Evolutionary conservation across 2,888 invertebrate genomes (phyloP), one percentile per base, ranked within the genome.

Genomic region (Tethea ocularis): DNA sequence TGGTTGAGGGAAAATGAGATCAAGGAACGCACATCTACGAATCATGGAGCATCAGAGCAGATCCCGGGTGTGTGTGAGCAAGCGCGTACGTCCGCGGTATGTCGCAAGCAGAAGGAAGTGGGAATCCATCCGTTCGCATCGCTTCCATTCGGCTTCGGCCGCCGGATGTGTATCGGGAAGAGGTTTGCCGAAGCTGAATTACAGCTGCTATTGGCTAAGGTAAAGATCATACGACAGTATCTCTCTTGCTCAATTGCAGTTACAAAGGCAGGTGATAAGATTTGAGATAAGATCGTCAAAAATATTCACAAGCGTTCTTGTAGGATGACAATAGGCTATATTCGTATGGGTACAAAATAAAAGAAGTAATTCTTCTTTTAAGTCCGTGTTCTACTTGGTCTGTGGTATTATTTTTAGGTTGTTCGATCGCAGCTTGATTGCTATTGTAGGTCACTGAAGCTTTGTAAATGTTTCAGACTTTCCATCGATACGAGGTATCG

Each of bases 141-240:
- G 57, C 91, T 96, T 63, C 96, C 96, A 13, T 96, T 96, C 85
- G 96, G 96, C 8, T 96, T 95, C 81, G 96, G 96, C 1, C 93
- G 96, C 60, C 93, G 96, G 67, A 96, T 96, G 93, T 97, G 96
- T 84, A 93, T 96, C 73, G 97, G 97, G 56, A 94, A 96, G 72
- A 91, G 97, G 76, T 96, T 97, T 84, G 97, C 97, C 20, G 97
- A 97, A 88, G 95, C 95, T 56, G 97, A 97, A 86, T 86, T 97
- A 71, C 95, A 96, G 75, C 95, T 96, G 66, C 84, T 96, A 71
- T 81, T 96, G 54, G 95, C 96, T n/a, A 96, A 96, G 94, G 96
- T 96, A 64, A 10, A 20, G 20, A 46, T 46, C 10, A n/a, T 4
- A 23, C 15, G 8, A 52, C 26, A n/a, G 1, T 53, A 53, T 53